Percentiles rank a stretch among this genome's conserved stretches.
These are phyloP conservation scores for Vimba vimba DNA, from an alignment of 2,113 vertebrate species.

Conservation along the genomic window DNA sequence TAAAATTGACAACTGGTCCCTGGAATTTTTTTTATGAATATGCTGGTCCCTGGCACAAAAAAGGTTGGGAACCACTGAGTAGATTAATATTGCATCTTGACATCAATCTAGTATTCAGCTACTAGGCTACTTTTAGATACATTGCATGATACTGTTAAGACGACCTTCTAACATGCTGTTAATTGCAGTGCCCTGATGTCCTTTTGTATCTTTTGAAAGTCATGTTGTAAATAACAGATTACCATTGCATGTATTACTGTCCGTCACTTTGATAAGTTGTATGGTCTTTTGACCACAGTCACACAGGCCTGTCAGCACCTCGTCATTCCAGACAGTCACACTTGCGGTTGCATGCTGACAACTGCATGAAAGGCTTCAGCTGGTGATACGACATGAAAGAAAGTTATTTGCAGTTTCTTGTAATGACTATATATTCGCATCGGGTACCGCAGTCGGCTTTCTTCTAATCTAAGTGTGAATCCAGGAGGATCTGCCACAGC, in stretches of 20 bases:
- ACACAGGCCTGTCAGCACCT: constrained; percentile 41
- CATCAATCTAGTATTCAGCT: not conserved
- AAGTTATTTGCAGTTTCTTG: not conserved
- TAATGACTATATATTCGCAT: constrained; percentile 41
- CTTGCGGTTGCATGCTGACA: constrained; percentile 22
- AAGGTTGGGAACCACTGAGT: no score
- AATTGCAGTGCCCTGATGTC: not conserved
- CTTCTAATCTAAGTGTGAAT: constrained; percentile 34
- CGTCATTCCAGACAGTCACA: constrained; percentile 16
- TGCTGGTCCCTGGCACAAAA: no score
- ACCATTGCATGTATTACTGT: not conserved
- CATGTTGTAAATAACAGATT: not conserved
- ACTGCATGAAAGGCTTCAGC: constrained; percentile 11
- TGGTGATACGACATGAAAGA: not conserved
- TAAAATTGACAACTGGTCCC: no score
- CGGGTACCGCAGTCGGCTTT: not conserved
- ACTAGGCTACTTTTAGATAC: not conserved
- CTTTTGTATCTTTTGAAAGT: not conserved
- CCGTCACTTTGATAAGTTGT: not conserved
- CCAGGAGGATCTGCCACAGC: constrained; percentile 31
- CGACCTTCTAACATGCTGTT: not conserved
- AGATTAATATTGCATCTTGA: not conserved
- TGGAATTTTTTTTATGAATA: no score
- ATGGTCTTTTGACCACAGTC: not conserved
- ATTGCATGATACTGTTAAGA: not conserved